Conservation (phyloP, 2,797 vertebrate genomes). For the Champsocephalus gunnari region DNA sequence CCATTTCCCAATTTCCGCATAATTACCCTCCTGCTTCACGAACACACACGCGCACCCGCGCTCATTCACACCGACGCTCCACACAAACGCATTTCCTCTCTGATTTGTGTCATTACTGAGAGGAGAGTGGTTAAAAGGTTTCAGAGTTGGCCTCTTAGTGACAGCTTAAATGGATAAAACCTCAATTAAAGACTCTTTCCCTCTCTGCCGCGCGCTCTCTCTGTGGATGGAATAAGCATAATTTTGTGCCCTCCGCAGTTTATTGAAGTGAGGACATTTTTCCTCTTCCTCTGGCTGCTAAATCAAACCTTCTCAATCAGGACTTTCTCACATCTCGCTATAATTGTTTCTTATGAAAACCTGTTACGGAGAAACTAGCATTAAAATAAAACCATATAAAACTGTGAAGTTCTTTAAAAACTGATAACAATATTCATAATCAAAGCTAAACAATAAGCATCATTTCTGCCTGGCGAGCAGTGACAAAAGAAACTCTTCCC, state of each 20-base stretch:
- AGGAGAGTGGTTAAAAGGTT: conserved; percentile 83
- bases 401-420: conserved; percentile 4
- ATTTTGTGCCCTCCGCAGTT: conserved; percentile 64
- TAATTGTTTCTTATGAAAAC: conserved; percentile 49
- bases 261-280: conserved; percentile 41
- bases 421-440: conserved; percentile 25
- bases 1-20: conserved; percentile 82
- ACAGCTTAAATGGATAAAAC: conserved; percentile 85
- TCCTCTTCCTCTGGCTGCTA: background rate
- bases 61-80: conserved; percentile 35
- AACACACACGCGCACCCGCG: conserved; percentile 35
- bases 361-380: conserved; percentile 8
- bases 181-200: conserved; percentile 80
- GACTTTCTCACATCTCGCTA: conserved; percentile 30
- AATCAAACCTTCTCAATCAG: conserved; percentile 48
- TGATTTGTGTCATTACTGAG: conserved; percentile 83
- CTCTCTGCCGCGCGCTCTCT: conserved; percentile 50
- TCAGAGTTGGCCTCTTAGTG: conserved; percentile 81
- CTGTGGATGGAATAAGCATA: conserved; percentile 70
- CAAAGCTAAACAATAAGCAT: conserved; percentile 35
- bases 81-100: conserved; percentile 75
- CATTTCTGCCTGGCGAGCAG: conserved; percentile 32
- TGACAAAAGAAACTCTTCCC: conserved; percentile 25
- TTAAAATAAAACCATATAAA: conserved; percentile 6
- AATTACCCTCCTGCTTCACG: conserved; percentile 78